Conservation (phyloP, 2,888 invertebrate species). For the Diachrysia chrysitis region DNA sequence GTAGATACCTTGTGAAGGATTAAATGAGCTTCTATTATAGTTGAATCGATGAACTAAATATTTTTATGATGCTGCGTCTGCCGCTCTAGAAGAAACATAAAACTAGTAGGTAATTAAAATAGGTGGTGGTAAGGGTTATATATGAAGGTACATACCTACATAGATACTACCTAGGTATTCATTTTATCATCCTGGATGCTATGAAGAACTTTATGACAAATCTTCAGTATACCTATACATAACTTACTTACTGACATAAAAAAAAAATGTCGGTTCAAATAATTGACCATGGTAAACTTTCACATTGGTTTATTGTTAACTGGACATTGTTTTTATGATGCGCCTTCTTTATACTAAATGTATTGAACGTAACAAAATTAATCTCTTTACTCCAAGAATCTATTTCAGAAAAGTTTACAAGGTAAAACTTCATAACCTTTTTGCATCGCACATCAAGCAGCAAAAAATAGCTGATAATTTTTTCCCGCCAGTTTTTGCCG, state of each 20-base stretch:
- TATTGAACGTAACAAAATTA: background rate
- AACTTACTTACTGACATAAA: too few relatives aligned
- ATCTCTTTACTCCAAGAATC: background rate
- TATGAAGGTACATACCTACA: too few relatives aligned
- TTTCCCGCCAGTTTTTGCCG: conserved; percentile 57
- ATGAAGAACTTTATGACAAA: too few relatives aligned
- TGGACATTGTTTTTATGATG: background rate
- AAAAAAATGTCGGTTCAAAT: background rate
- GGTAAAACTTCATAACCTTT: conserved; percentile 36
- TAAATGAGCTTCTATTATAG: conserved; percentile 61
- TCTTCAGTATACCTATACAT: too few relatives aligned
- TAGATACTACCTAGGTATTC: too few relatives aligned
- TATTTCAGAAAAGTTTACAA: conserved; percentile 22
- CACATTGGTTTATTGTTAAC: background rate
- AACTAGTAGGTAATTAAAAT: background rate
- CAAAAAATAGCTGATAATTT: conserved; percentile 53
- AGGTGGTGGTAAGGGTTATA: too few relatives aligned
- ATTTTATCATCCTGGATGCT: background rate
- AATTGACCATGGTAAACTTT: background rate
- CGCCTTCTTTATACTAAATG: too few relatives aligned
- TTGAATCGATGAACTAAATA: conserved; percentile 35
- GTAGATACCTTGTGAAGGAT: conserved; percentile 75
- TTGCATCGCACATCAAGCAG: conserved; percentile 35
- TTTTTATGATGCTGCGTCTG: conserved; percentile 27
- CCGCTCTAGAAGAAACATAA: background rate